Evolutionary conservation across 2,888 invertebrate genomes (phyloP), one percentile per base, ranked within the genome.

Genomic region (Dorcus parallelipipedus): DNA sequence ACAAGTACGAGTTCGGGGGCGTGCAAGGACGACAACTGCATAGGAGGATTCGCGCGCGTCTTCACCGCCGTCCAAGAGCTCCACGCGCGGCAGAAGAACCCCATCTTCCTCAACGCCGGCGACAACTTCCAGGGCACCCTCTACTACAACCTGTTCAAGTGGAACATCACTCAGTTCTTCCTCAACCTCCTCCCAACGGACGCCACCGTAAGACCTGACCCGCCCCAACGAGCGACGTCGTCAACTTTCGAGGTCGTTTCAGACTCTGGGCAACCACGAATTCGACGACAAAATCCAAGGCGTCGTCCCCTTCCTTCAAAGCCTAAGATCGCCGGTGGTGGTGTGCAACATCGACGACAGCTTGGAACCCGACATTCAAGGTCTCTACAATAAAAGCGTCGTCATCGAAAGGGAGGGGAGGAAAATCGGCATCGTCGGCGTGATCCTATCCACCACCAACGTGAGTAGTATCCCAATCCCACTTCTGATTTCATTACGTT

Each of bases 261-360:
- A 93, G 92, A 89, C 90, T 0, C 73, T 93, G 7, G 94, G 93
- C 1, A 93, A 93, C 75, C 93, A 95, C 69, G 94, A 94, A 74
- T 94, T 95, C 69, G 94, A 94, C 72, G 84, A 89, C 67, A 86
- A 84, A 2, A 79, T 93, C 1, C 84, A 78, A 7, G 92, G 90
- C 0, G 76, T 92, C 0, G 82, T 87, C 0, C 90, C 90, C 0
- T 93, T 90, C 73, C 71, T 94, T 42, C 74, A 85, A 66, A 76
- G 76, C 0, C 71, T 90, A 7, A 79, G 85, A 1, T 82, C 88
- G 0, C 54, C 54, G 2, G 84, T 91, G 72, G 76, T 94, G 41
- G 88, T 87, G 4, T 84, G 88, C 38, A 94, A 94, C 69, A 88
- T 94, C 50, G 88, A 93, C 73, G 84, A 84, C 4, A 79, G 79